These are phyloP conservation scores for Microctonus brassicae DNA, from an alignment of 2,888 invertebrate species.

Conservation along the genomic window DNA sequence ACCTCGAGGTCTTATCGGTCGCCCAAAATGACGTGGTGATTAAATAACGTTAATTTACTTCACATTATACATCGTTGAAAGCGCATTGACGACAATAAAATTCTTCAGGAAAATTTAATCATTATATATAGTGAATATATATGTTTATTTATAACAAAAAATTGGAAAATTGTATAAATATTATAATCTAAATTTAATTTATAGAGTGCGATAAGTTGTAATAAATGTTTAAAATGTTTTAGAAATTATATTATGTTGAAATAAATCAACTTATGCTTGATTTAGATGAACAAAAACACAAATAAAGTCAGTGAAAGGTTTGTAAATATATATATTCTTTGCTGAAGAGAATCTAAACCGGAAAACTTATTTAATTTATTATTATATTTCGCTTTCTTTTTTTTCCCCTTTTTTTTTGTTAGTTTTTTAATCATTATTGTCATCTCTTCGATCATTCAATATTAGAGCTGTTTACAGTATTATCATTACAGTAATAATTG, in stretches of 20 bases:
- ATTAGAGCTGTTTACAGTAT: too few relatives aligned
- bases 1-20: constrained; percentile 25
- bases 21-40: constrained; percentile 37
- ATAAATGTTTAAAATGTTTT: neutral
- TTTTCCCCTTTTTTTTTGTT: neutral
- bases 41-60: constrained; percentile 31
- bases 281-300: neutral
- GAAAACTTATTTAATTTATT: constrained; percentile 20
- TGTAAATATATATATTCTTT: neutral
- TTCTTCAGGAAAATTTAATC: neutral
- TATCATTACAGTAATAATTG: too few relatives aligned
- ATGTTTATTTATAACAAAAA: constrained; percentile 10
- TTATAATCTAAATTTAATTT: neutral
- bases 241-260: neutral
- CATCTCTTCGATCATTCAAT: too few relatives aligned
- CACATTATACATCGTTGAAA: too few relatives aligned
- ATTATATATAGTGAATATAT: neutral
- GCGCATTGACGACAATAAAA: constrained; percentile 15
- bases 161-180: constrained; percentile 24
- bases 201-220: neutral
- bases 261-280: neutral
- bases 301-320: neutral
- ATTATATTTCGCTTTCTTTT: constrained; percentile 3
- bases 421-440: neutral
- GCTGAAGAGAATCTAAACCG: constrained; percentile 4